Conservation (phyloP, 2,113 vertebrate genomes). For the Aphelocoma coerulescens region DNA sequence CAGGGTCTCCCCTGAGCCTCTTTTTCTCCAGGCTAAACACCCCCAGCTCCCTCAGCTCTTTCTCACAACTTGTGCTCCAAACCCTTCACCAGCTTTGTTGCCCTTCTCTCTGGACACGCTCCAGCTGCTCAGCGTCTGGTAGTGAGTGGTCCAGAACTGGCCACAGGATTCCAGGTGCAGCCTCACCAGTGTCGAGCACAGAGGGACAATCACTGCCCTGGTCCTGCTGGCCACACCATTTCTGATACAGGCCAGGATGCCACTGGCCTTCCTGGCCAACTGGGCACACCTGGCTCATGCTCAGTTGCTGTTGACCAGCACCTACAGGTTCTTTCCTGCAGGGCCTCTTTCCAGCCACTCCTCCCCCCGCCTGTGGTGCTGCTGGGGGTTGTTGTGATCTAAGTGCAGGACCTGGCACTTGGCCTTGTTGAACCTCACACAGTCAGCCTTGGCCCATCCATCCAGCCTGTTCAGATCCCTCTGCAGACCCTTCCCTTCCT, state of each 20-base stretch:
- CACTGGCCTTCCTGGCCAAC: accelerated
- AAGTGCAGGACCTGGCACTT: background rate
- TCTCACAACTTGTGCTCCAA: background rate
- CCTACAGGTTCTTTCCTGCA: accelerated
- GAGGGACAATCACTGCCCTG: background rate
- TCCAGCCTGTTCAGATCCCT: background rate
- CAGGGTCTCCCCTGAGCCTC: background rate
- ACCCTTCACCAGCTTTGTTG: background rate
- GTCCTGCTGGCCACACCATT: background rate
- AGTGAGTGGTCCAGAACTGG: background rate
- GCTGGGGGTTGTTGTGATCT: background rate
- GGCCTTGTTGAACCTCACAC: background rate
- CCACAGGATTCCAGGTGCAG: no score
- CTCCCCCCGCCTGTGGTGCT: background rate
- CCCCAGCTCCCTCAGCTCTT: background rate
- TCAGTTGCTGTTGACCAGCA: background rate
- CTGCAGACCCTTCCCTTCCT: background rate
- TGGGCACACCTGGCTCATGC: background rate
- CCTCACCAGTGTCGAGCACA: background rate
- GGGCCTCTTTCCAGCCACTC: background rate
- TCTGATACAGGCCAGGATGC: accelerated
- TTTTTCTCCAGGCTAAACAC: background rate
- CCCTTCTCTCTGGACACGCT: background rate
- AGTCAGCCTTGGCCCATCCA: accelerated
- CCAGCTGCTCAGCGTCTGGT: background rate